Percentiles rank a stretch among this genome's conserved stretches.
These are phyloP conservation scores for Meda fulgida DNA, from an alignment of 2,797 vertebrate species.

Conservation along the genomic window DNA sequence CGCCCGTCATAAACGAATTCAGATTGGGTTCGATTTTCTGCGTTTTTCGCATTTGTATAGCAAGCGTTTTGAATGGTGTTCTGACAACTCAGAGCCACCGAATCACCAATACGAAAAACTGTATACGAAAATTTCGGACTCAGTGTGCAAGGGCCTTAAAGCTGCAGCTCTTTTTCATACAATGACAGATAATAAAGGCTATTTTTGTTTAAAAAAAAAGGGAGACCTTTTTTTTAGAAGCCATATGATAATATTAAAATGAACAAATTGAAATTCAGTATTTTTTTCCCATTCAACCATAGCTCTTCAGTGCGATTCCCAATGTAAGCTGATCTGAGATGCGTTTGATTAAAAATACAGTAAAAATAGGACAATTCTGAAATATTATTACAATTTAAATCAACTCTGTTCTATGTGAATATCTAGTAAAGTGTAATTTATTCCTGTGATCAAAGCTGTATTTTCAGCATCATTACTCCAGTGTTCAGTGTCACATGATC, in stretches of 20 bases:
- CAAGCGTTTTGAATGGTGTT: too few relatives aligned
- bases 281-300: not conserved
- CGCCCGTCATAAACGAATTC: too few relatives aligned
- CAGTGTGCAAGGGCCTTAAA: not conserved
- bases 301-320: not conserved
- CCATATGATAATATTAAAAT: too few relatives aligned
- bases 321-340: not conserved
- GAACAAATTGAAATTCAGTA: not conserved
- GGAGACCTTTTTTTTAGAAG: not conserved
- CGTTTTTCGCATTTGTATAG: too few relatives aligned
- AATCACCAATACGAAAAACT: too few relatives aligned
- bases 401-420: accelerated
- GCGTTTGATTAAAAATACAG: not conserved
- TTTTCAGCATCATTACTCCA: not conserved
- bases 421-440: not conserved
- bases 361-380: not conserved
- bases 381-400: not conserved
- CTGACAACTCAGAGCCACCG: too few relatives aligned
- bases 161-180: too few relatives aligned
- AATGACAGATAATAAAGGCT: not conserved
- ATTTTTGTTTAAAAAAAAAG: too few relatives aligned
- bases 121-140: too few relatives aligned
- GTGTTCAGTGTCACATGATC: constrained; percentile 5
- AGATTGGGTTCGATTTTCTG: too few relatives aligned
- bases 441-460: not conserved